These are phyloP conservation scores for Anthopleura xanthogrammica DNA, from an alignment of 92 coral and sea anemone genomes.

Conservation along the genomic window DNA sequence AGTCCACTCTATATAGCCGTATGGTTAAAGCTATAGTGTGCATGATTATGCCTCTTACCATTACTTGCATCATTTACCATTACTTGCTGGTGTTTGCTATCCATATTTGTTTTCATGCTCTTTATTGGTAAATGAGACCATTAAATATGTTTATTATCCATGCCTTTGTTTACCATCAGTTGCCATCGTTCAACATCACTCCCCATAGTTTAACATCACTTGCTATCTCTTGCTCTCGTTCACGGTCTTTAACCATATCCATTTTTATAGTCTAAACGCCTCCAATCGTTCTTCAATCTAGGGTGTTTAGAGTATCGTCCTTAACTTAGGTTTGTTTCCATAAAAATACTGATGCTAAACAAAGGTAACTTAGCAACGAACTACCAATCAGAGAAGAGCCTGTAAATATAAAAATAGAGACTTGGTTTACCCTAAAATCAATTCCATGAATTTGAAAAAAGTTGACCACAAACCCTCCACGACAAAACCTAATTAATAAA, in stretches of 20 bases:
- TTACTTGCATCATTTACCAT: neutral
- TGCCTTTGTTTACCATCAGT: neutral
- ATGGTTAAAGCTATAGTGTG: neutral
- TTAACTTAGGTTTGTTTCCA: neutral
- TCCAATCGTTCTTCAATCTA: neutral
- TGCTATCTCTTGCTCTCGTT: neutral
- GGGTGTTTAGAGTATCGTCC: neutral
- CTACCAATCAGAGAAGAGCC: conserved; percentile 1
- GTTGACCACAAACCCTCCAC: no score
- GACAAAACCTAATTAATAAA: no score
- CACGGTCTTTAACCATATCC: neutral
- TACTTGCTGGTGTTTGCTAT: neutral
- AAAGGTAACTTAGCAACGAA: conserved; percentile 7
- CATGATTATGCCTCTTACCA: neutral
- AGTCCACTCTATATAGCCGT: no score
- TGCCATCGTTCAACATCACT: neutral
- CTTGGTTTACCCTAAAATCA: neutral
- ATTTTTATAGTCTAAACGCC: neutral
- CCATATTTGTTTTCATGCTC: neutral
- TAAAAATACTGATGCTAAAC: neutral
- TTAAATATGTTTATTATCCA: neutral
- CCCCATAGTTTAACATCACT: neutral
- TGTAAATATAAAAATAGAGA: neutral
- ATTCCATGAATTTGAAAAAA: no score
- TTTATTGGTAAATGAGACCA: neutral